phyloP scores from a whole-genome alignment of 2,888 invertebrate species.

The Heliconius ismenius region DNA sequence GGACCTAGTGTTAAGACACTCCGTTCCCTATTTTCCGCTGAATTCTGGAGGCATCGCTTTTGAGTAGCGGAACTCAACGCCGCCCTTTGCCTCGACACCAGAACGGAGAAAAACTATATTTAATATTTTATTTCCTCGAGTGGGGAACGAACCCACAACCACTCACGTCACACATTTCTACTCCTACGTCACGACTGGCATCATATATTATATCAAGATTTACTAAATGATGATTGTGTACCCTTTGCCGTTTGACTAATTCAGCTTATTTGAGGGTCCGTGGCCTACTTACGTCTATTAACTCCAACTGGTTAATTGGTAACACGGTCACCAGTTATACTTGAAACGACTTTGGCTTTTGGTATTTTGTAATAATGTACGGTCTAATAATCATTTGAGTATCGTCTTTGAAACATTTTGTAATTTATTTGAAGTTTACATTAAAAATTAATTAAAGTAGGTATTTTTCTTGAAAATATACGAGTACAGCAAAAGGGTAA shows the following conservation, averaged over 20 bases:
- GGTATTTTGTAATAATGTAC: constrained; percentile 9
- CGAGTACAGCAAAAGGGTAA: not conserved
- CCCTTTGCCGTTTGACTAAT: constrained; percentile 11
- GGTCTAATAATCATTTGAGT: constrained; percentile 19
- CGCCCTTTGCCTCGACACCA: no score
- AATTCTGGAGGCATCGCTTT: no score
- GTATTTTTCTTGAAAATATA: not conserved
- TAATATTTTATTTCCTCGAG: no score
- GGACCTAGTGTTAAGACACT: no score
- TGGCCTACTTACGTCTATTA: constrained; percentile 21
- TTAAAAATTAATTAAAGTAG: not conserved
- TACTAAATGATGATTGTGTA: constrained; percentile 1
- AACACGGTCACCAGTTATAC: constrained; percentile 8
- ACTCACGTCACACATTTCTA: no score
- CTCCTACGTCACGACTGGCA: no score
- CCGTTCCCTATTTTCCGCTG: no score
- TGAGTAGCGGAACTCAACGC: no score
- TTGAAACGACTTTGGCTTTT: constrained; percentile 9
- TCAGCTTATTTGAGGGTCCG: constrained; percentile 17
- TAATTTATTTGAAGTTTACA: constrained; percentile 2
- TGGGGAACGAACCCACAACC: no score
- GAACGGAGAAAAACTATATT: no score
- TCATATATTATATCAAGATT: not conserved
- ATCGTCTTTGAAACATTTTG: constrained; percentile 9
- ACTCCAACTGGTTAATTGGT: constrained; percentile 24